Base-by-base conservation (phyloP, 2,113 vertebrate species). In the Paramisgurnus dabryanus region DNA sequence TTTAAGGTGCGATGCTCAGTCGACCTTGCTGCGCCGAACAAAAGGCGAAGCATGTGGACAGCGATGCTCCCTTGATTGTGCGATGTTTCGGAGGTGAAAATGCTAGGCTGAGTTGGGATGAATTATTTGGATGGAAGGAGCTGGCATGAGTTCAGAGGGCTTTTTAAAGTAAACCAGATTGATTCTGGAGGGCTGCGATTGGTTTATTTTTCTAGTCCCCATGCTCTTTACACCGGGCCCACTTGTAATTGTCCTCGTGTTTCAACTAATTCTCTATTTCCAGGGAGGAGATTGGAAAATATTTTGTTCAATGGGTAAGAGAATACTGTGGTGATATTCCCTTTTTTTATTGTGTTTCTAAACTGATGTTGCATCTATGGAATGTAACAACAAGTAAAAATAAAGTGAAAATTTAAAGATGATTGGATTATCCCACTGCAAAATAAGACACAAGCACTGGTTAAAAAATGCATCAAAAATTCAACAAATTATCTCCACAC, bases 101-200 rank as follows among this genome's bases (percentile, higher is more conserved):
- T 87, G 86, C 72, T 77, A 89, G 86, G 87, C 87, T 90, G 85
- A 82, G 80, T 67, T 63, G 80, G 87, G 40, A 89, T 81, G 83
- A 87, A 85, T 85, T 82, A 89, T 86, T 81, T 76, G 77, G 27
- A 81, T 58, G 69, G 57, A 64, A 82, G 75, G 77, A 50, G 67
- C 78, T 92, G 91, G 90, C 89, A 88, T 73, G 15, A 86, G 88
- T 90, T 92, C 90, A 92, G 88, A 90, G 87, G 82, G 80, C 84
- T 89, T 90, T 89, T 90, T 76, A 89, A 92, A 90, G 87, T 89
- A 89, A 90, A 89, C 86, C 90, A 91, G 88, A 90, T 91, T 90
- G 89, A 87, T 91, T 87, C 85, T 85, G 87, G 82, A 57, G 84
- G 79, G 82, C 88, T 86, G 85, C 83, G 85, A 90, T 88, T 85